Base-by-base conservation (phyloP, 2,888 invertebrate genomes). In the Autographa gamma region DNA sequence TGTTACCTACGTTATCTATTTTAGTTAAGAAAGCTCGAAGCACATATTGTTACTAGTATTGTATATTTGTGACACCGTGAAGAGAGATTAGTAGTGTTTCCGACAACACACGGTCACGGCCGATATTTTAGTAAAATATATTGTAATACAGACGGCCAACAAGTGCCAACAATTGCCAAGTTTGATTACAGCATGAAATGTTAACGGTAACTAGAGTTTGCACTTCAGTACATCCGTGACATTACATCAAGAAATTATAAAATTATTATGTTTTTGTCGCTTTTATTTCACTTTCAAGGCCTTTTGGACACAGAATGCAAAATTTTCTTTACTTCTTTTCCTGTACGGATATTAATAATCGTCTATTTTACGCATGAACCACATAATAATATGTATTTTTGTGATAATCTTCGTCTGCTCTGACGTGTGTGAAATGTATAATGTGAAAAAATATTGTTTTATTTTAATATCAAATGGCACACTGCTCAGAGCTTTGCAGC, bases 231-330 rank as follows among this genome's bases (percentile, higher is more conserved):
- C 60, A 79, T 73, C 80, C 78, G 76, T 65, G 25, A 65, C 48
- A 69, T 73, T 38, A 58, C 43, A 38, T 38, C 34, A 25, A 19
- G 25, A 25, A 54, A 41, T 61, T 25, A 69, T 72, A 25, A 73
- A 76, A 74, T 79, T 75, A 75, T 66, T 43, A 60, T 79, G 69
- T 79, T 69, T 75, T 64, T 64, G 66, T 62, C 66, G 66, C 66
- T 73, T 66, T 75, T 77, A 48, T 48, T n/a, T 48, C 48, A 48
- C n/a, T 48, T n/a, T 48, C 48, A 48, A 48, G 48, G 48, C n/a
- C 4, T 16, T n/a, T n/a, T 3, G 48, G 48, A n/a, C n/a, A n/a
- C n/a, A 48, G 48, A 48, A 48, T 48, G 7, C n/a, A 48, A 48
- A n/a, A 48, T 16, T 48, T 48, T 48, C 8, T n/a, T n/a, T 5